Evolutionary conservation across 2,113 vertebrate genomes (phyloP).

Genomic region (Odocoileus hemionus): DNA sequence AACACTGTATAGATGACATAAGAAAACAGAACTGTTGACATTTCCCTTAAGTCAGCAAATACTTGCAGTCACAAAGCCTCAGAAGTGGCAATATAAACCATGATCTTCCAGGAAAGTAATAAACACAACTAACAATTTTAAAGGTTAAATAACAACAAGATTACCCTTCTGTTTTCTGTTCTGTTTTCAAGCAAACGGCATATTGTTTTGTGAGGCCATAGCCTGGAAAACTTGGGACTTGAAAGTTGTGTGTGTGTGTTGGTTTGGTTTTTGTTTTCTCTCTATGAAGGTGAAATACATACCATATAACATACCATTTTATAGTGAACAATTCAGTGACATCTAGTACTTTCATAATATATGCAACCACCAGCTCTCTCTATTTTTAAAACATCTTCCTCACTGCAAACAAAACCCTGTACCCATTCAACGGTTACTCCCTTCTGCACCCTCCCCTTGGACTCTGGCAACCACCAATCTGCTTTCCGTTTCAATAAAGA

Average conservation of each 20-base stretch:
- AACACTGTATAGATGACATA: neutral
- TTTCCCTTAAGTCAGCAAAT: neutral
- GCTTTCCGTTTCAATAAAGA: neutral
- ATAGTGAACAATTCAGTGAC: neutral
- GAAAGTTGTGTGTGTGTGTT: neutral
- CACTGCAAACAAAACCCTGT: neutral
- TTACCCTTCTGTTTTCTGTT: neutral
- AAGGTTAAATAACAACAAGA: neutral
- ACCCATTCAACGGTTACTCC: neutral
- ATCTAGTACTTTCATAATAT: neutral
- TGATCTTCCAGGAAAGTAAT: constrained; percentile 6
- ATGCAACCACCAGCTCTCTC: neutral
- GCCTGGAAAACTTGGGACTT: neutral
- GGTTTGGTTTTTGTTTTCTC: neutral
- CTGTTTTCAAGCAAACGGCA: neutral
- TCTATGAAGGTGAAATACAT: neutral
- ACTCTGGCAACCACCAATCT: neutral
- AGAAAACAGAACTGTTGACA: neutral
- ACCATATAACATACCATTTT: neutral
- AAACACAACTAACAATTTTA: neutral
- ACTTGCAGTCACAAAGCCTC: neutral
- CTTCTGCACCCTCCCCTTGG: accelerated
- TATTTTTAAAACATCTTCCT: neutral
- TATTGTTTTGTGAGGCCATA: neutral
- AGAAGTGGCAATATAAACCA: neutral